A percentile compares a stretch with the other conserved stretches of the same genome.
Conservation (phyloP, 1,140 invertebrate species). For the Eciton burchellii region DNA sequence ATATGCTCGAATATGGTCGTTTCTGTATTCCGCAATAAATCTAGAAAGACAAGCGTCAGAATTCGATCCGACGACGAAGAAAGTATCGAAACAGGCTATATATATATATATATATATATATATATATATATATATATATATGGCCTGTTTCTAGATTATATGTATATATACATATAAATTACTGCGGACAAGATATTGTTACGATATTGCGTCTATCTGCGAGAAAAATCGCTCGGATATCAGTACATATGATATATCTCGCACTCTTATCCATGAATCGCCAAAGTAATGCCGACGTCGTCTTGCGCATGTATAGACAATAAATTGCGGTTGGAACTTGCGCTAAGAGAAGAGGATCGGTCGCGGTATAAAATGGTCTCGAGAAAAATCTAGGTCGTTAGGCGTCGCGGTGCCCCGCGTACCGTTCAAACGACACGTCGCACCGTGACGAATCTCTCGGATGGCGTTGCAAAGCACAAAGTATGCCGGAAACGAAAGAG, state of each 20-base stretch:
- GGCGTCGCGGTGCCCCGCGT: conserved; percentile 34
- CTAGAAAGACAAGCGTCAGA: too few relatives aligned
- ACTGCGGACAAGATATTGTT: neutral
- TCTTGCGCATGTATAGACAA: conserved; percentile 42
- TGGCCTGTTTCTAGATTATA: too few relatives aligned
- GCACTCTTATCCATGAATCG: conserved; percentile 36
- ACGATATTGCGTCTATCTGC: neutral
- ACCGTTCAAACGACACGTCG: conserved; percentile 35
- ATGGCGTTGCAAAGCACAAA: conserved; percentile 52
- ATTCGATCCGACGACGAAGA: neutral
- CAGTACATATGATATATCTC: conserved; percentile 23
- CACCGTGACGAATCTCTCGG: conserved; percentile 42
- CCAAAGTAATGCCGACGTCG: conserved; percentile 35
- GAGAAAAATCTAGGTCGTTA: conserved; percentile 64
- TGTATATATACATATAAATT: conserved; percentile 15
- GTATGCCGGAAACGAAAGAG: conserved; percentile 56
- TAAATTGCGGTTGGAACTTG: conserved; percentile 62
- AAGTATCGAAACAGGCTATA: neutral
- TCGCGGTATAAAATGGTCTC: conserved; percentile 47
- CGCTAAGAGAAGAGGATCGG: conserved; percentile 47
- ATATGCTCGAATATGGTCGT: neutral
- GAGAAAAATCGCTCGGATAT: conserved; percentile 29
- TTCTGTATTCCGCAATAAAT: neutral
- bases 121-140: too few relatives aligned
- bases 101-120: too few relatives aligned